Conservation (phyloP, 2,888 invertebrate species). For the Eupeodes luniger region DNA sequence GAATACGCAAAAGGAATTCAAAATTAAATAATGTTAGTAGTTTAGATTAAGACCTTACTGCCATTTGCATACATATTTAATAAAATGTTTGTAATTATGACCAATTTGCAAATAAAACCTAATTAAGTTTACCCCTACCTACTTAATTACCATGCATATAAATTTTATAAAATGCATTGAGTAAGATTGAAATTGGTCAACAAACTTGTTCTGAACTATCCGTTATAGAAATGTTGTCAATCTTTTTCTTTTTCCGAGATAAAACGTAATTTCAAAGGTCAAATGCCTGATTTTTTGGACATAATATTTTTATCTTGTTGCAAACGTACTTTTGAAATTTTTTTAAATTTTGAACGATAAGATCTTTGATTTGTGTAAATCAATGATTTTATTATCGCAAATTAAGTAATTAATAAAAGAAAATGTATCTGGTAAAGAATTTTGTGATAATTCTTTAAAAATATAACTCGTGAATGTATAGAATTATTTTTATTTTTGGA, state of each 20-base stretch:
- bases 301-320: conserved; percentile 5
- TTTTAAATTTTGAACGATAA: background rate
- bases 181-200: background rate
- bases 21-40: too few species aligned
- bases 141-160: background rate
- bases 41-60: too few species aligned
- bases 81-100: background rate
- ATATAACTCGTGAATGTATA: too few species aligned
- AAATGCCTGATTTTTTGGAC: background rate
- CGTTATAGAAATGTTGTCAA: background rate
- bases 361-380: background rate
- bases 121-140: background rate
- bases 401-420: background rate
- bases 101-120: background rate
- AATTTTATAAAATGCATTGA: background rate
- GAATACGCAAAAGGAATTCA: too few species aligned
- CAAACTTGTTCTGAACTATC: background rate
- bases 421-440: background rate
- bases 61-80: too few species aligned
- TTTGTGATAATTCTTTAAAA: too few species aligned
- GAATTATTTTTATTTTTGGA: too few species aligned
- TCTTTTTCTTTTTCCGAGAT: conserved; percentile 14
- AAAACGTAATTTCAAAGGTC: conserved; percentile 20
- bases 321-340: background rate
- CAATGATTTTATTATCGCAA: background rate